Percentiles rank a stretch among this genome's conserved stretches.
Conservation (phyloP, 2,888 invertebrate species). For the Ennomos quercinarius region DNA sequence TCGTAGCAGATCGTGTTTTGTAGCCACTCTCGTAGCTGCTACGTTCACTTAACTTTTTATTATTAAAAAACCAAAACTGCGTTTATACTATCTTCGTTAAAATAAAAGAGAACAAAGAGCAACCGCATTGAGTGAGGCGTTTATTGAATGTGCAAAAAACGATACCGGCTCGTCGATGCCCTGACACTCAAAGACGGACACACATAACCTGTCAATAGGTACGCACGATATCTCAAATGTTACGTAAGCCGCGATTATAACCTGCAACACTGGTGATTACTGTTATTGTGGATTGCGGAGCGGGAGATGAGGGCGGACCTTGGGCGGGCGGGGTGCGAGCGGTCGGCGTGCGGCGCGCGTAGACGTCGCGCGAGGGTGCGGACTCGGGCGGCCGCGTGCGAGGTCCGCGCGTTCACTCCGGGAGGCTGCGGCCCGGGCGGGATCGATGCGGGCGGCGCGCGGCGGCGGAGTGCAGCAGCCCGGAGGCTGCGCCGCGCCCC, state of each 20-base stretch:
- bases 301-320: slow-evolving; percentile 52
- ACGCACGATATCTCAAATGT: slow-evolving; percentile 65
- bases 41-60: slow-evolving; percentile 33
- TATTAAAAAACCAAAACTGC: slow-evolving; percentile 1
- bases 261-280: slow-evolving; percentile 66
- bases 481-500: slow-evolving; percentile 77
- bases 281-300: slow-evolving; percentile 56
- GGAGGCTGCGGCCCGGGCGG: slow-evolving; percentile 73
- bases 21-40: slow-evolving; percentile 48
- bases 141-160: slow-evolving; percentile 11
- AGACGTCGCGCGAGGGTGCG: slow-evolving; percentile 62
- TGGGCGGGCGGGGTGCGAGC: slow-evolving; percentile 56
- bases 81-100: slow-evolving; percentile 4
- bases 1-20: slow-evolving; percentile 56
- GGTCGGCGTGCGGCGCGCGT: slow-evolving; percentile 56
- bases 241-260: slow-evolving; percentile 75
- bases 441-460: slow-evolving; percentile 84
- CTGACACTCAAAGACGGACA: slow-evolving; percentile 45
- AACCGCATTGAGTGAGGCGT: slow-evolving; percentile 4
- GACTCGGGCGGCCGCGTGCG: slow-evolving; percentile 51
- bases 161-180: slow-evolving; percentile 4
- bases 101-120: slow-evolving; percentile 20
- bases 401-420: slow-evolving; percentile 65
- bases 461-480: slow-evolving; percentile 81
- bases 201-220: slow-evolving; percentile 71